These are phyloP conservation scores for Rhineura floridana DNA, from an alignment of 2,113 vertebrate genomes.

Conservation along the genomic window DNA sequence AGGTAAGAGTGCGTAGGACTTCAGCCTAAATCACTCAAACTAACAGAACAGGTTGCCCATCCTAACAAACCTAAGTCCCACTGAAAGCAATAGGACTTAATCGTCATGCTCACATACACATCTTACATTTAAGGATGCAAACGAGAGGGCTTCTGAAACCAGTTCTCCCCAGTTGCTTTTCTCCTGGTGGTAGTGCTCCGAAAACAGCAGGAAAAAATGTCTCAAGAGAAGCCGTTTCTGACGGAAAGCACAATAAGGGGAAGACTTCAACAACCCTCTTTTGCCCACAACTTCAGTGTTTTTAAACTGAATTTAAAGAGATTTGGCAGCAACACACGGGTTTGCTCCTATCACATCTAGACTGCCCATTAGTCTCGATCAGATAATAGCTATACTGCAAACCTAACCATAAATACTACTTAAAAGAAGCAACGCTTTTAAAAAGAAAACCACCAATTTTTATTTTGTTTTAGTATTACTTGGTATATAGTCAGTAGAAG, in stretches of 20 bases:
- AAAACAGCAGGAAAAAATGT: not conserved
- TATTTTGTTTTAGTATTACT: not conserved
- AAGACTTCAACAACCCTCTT: too few species aligned
- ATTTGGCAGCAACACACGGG: not conserved
- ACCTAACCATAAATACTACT: conserved; percentile 13
- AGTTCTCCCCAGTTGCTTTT: not conserved
- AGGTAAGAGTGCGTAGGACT: not conserved
- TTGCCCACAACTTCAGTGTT: too few species aligned
- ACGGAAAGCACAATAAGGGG: not conserved
- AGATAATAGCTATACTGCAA: conserved; percentile 27
- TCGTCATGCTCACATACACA: too few species aligned
- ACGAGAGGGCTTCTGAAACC: not conserved
- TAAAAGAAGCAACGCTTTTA: conserved; percentile 1
- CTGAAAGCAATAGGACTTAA: too few species aligned
- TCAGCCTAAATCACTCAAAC: too few species aligned
- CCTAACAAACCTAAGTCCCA: too few species aligned
- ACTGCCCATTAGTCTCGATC: not conserved
- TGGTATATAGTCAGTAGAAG: not conserved
- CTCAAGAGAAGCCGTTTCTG: not conserved
- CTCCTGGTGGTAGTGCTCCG: not conserved
- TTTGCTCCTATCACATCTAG: not conserved
- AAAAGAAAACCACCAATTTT: not conserved
- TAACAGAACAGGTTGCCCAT: too few species aligned
- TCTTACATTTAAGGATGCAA: too few species aligned
- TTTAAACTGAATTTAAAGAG: too few species aligned